phyloP scores from a whole-genome alignment of 92 coral and sea anemone species.

The Bergia sp. region DNA sequence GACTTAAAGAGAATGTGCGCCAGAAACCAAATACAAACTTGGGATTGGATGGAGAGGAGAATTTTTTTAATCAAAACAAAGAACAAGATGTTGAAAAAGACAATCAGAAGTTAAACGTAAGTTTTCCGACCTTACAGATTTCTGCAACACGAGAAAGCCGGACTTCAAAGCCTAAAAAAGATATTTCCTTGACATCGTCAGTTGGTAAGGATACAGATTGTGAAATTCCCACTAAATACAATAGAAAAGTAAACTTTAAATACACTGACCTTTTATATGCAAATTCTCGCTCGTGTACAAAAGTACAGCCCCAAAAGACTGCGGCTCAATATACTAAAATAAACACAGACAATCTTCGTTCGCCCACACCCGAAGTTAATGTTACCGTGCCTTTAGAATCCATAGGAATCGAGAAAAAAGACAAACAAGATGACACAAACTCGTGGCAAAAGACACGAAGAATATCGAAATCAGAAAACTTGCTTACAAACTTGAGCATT shows the following conservation, averaged over 20 bases:
- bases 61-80: not conserved
- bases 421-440: constrained; percentile 14
- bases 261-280: constrained; percentile 19
- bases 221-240: constrained; percentile 39
- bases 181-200: not conserved
- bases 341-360: not conserved
- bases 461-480: constrained; percentile 53
- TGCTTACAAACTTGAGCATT: constrained; percentile 52
- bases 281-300: constrained; percentile 23
- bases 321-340: constrained; percentile 1
- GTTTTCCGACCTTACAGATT: not conserved
- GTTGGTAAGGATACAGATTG: constrained; percentile 14
- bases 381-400: constrained; percentile 27
- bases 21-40: constrained; percentile 18
- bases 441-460: constrained; percentile 22
- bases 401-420: constrained; percentile 18
- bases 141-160: not conserved
- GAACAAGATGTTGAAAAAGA: constrained; percentile 1
- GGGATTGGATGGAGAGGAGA: not conserved
- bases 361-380: constrained; percentile 3
- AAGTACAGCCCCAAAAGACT: not conserved
- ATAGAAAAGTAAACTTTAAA: constrained; percentile 40
- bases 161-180: constrained; percentile 1
- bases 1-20: constrained; percentile 4
- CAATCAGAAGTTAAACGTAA: not conserved